Evolutionary conservation across 2,797 vertebrate species (phyloP).

Genomic region (Lutjanus campechanus): DNA sequence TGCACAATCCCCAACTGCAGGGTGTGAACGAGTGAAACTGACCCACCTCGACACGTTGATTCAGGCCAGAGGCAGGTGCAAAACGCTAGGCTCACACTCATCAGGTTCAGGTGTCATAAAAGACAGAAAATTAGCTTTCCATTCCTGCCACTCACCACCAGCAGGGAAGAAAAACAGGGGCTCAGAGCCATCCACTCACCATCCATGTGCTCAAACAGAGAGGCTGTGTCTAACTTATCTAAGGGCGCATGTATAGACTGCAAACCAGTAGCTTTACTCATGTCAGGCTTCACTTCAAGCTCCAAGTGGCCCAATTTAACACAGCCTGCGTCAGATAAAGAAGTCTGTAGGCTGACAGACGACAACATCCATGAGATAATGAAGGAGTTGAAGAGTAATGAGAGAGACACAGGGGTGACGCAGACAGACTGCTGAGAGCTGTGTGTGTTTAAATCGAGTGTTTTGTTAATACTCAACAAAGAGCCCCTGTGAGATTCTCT

Average conservation of each 20-base stretch:
- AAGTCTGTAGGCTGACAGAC: not conserved
- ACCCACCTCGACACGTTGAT: not conserved
- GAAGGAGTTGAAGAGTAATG: conserved; percentile 26
- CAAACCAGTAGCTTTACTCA: conserved; percentile 15
- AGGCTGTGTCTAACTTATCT: not conserved
- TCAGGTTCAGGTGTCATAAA: not conserved
- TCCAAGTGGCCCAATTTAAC: conserved; percentile 9
- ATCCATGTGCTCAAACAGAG: not conserved
- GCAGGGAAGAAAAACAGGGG: not conserved
- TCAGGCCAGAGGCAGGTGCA: not conserved
- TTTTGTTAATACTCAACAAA: conserved; percentile 7
- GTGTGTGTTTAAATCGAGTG: conserved; percentile 7
- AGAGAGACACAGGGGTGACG: conserved; percentile 3
- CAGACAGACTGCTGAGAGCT: conserved; percentile 3
- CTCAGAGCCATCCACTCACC: too few relatives aligned
- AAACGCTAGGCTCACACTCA: not conserved
- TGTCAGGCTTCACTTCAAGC: conserved; percentile 27
- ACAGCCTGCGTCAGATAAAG: conserved; percentile 13
- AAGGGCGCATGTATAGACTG: not conserved
- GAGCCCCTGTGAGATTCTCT: not conserved
- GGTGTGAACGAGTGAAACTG: not conserved
- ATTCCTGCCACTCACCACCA: not conserved
- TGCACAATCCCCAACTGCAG: not conserved
- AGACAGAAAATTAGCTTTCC: not conserved
- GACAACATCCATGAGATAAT: not conserved